Evolutionary conservation across 37 sponge, comb jelly and placozoan genomes (phyloP).

Genomic region (Crambe crambe): DNA sequence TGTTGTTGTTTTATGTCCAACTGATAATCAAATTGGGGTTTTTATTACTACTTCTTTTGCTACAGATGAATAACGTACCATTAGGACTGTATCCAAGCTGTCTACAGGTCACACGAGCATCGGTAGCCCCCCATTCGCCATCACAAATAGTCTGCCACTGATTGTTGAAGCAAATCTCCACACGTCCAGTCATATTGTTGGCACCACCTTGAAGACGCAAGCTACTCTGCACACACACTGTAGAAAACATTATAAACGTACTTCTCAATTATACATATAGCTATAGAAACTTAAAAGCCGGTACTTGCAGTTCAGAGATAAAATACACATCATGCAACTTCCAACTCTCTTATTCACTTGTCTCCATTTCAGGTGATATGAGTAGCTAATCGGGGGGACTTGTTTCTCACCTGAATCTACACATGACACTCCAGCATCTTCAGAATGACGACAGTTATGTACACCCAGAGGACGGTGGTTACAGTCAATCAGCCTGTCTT

Average conservation of each 20-base stretch:
- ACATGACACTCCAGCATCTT: slow-evolving; percentile 45
- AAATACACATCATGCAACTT: too few relatives aligned
- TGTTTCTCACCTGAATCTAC: not conserved
- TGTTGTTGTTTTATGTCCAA: too few relatives aligned
- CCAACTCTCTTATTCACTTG: too few relatives aligned
- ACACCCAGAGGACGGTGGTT: slow-evolving; percentile 4
- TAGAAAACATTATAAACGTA: not conserved
- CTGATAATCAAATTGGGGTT: too few relatives aligned
- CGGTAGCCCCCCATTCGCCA: not conserved
- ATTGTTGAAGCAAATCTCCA: not conserved
- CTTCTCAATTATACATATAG: too few relatives aligned
- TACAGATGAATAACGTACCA: slow-evolving; percentile 1
- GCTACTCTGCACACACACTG: not conserved
- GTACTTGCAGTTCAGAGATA: too few relatives aligned
- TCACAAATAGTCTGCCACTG: slow-evolving; percentile 11
- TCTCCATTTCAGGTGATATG: too few relatives aligned
- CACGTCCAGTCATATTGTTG: not conserved
- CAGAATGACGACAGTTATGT: slow-evolving; percentile 34
- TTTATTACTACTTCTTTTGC: too few relatives aligned
- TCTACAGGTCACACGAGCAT: not conserved
- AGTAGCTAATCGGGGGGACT: too few relatives aligned
- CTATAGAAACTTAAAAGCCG: too few relatives aligned
- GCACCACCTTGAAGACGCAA: slow-evolving; percentile 2
- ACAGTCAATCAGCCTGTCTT: slow-evolving; percentile 25
- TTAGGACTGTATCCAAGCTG: not conserved